phyloP scores from a whole-genome alignment of 37 sponge, comb jelly and placozoan species.

The Petrosia ficiformis region DNA sequence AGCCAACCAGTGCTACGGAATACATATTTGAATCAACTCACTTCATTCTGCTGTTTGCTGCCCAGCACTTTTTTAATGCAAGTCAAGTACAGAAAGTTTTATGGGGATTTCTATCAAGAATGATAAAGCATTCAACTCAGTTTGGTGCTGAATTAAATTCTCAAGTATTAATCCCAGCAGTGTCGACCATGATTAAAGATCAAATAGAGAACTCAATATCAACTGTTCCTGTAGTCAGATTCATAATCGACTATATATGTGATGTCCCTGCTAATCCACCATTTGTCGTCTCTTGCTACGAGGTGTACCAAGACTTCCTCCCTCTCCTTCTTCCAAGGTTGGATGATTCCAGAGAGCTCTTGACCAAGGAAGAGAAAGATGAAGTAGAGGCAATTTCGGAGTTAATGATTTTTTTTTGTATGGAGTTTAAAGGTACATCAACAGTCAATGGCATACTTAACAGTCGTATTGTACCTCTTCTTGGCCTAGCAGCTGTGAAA shows the following conservation, averaged over 20 bases:
- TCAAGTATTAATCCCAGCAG: background rate
- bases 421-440: background rate
- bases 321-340: background rate
- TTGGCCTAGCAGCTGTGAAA: slow-evolving; percentile 20
- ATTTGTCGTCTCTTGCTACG: too few species aligned
- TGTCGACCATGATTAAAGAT: background rate
- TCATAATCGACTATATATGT: background rate
- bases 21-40: slow-evolving; percentile 21
- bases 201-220: background rate
- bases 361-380: background rate
- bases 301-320: too few species aligned
- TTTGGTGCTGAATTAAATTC: background rate
- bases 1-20: background rate
- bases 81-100: slow-evolving; percentile 21
- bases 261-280: background rate
- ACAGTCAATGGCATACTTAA: background rate
- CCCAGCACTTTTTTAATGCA: slow-evolving; percentile 24
- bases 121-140: background rate
- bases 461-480: background rate
- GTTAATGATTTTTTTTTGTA: background rate
- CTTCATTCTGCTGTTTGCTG: slow-evolving; percentile 26
- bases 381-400: background rate
- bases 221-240: background rate
- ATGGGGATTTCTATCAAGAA: slow-evolving; percentile 32
- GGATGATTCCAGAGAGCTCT: background rate